phyloP scores from a whole-genome alignment of 2,888 invertebrate genomes.

The Protophormia terraenovae region DNA sequence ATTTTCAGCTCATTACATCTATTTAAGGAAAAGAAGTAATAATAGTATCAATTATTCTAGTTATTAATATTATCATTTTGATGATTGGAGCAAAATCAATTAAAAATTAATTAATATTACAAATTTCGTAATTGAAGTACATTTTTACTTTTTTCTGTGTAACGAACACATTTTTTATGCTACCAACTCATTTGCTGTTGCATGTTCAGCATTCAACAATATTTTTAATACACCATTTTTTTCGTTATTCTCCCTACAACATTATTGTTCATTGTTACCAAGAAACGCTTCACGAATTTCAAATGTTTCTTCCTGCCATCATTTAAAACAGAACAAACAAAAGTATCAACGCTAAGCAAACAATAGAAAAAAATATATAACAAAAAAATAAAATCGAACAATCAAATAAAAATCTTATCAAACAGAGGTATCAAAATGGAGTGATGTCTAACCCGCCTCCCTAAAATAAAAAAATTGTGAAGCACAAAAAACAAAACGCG shows the following conservation, averaged over 20 bases:
- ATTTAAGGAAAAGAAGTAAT: too few species aligned
- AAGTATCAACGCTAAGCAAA: slow-evolving; percentile 29
- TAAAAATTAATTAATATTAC: too few species aligned
- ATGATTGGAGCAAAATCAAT: too few species aligned
- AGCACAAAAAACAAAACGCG: slow-evolving; percentile 39
- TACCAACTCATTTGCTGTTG: background rate
- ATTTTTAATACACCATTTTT: slow-evolving; percentile 14
- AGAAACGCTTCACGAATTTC: slow-evolving; percentile 40
- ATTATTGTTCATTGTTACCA: background rate
- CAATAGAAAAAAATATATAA: background rate
- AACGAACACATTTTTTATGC: background rate
- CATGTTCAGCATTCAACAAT: background rate
- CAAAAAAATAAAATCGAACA: slow-evolving; percentile 1
- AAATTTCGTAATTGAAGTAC: too few species aligned
- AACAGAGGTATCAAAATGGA: slow-evolving; percentile 57
- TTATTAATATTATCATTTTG: too few species aligned
- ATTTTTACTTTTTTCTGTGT: background rate
- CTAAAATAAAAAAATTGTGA: background rate
- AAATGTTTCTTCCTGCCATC: slow-evolving; percentile 14
- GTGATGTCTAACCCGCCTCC: background rate
- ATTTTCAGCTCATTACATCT: too few species aligned
- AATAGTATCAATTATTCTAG: too few species aligned
- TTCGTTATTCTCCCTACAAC: too few species aligned
- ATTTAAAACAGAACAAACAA: slow-evolving; percentile 28
- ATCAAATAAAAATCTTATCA: slow-evolving; percentile 47